Conservation (phyloP, 2,797 vertebrate species). For the Euphonia xanthogaster region DNA sequence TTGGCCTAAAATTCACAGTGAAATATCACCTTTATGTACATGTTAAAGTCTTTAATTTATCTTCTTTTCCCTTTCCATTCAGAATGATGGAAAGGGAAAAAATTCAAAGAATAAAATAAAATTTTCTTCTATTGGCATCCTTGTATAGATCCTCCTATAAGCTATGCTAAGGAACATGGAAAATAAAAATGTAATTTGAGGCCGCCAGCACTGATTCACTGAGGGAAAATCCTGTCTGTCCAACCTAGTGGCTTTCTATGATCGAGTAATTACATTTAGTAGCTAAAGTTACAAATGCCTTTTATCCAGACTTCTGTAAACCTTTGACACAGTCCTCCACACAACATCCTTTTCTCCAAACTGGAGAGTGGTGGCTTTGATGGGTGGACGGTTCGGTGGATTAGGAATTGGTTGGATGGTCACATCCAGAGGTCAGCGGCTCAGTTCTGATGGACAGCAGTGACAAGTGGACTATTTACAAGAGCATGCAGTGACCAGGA, state of each 20-base stretch:
- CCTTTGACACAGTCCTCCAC: background rate
- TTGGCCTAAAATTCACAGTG: background rate
- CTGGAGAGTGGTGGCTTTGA: no score
- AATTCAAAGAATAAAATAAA: no score
- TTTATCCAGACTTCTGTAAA: background rate
- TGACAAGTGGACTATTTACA: background rate
- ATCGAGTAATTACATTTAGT: no score
- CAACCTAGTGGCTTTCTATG: background rate
- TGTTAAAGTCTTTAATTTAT: background rate
- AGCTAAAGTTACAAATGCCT: background rate
- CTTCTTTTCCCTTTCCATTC: background rate
- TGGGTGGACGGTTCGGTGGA: no score
- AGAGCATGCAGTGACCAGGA: background rate
- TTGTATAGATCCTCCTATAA: background rate
- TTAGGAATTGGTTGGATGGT: background rate
- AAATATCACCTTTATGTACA: background rate
- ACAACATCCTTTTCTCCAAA: background rate
- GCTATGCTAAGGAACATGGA: background rate
- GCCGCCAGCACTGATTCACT: rapidly evolving
- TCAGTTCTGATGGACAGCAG: background rate
- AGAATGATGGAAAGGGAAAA: no score
- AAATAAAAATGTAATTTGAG: background rate
- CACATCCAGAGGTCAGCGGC: background rate
- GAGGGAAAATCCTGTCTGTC: background rate
- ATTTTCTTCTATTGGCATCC: background rate